Evolutionary conservation across 2,888 invertebrate genomes (phyloP), one percentile per base, ranked within the genome.

Genomic region (Sarcophaga rosellei): DNA sequence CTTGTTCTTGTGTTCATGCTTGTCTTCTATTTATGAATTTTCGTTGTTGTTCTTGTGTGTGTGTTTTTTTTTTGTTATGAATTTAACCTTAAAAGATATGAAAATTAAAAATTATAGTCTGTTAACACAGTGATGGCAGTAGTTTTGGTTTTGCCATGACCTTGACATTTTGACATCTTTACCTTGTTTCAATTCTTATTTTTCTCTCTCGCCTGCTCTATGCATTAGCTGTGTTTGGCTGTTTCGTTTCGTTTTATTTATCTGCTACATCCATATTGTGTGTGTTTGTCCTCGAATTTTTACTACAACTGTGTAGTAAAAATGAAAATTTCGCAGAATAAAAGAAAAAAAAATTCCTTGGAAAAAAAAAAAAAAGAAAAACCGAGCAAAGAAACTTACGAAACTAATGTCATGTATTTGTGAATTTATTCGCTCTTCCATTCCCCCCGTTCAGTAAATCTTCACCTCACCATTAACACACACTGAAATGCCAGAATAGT

Each of bases 81-180:
- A 65, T 75, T 75, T 63, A 80, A 79, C 75, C 69, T 70, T 65
- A 80, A 80, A 70, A 74, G 75, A 80, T 79, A 65, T 75, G 75
- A 80, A 84, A 66, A 84, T 80, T 70, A 84, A 65, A 70, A 76
- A 80, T 84, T 84, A 80, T 76, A 72, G 84, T 70, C 65, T 84
- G 66, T 72, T 84, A 77, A 77, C 82, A 66, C 65, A 70, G 10
- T 8, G 63, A 69, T 69, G 69, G 57, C 62, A 73, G 73, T 83
- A 20, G 63, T 66, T 69, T 8, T 75, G 63, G 74, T 80, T 79
- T 76, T 75, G 61, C 12, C 15, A 59, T 53, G 70, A 76, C 84
- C 84, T 80, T 84, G 84, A 80, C 84, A 84, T 84, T 84, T 84
- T 84, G 75, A 79, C 84, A 80, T 79, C 79, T 80, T 84, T 84